Evolutionary conservation across 2,113 vertebrate genomes (phyloP).

Genomic region (Nesogale talazaci): DNA sequence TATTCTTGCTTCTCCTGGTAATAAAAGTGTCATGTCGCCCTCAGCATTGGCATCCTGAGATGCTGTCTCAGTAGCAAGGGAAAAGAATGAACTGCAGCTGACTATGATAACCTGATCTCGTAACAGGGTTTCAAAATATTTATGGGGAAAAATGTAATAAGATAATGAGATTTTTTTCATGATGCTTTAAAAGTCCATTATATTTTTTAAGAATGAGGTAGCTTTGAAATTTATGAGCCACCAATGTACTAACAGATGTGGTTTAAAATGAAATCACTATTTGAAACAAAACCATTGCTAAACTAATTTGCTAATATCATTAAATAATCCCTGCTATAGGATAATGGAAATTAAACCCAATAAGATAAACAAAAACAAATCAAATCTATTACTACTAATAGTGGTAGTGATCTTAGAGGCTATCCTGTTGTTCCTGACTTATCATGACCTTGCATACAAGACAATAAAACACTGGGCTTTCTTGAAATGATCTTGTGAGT

Average conservation of each 20-base stretch:
- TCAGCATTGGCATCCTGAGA: not conserved
- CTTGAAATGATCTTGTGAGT: no score
- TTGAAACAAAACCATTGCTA: not conserved
- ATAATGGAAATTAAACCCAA: not conserved
- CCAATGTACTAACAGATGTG: not conserved
- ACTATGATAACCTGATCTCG: not conserved
- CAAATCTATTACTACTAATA: no score
- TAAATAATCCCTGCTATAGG: not conserved
- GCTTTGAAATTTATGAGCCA: not conserved
- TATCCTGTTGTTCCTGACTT: no score
- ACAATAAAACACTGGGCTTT: no score
- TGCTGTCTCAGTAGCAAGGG: not conserved
- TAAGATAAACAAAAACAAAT: no score
- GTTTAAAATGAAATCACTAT: not conserved
- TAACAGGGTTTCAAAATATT: no score
- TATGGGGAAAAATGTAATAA: no score
- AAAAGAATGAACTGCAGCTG: not conserved
- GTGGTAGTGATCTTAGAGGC: no score
- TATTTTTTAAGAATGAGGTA: not conserved
- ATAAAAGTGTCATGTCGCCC: not conserved
- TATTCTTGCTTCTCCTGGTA: not conserved
- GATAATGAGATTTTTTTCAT: no score
- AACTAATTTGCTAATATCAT: not conserved
- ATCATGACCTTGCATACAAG: no score
- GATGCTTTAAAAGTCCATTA: not conserved